Percentiles rank a stretch among this genome's conserved stretches.
Evolutionary conservation across 2,113 vertebrate species (phyloP).

Genomic region (Engystomops pustulosus): DNA sequence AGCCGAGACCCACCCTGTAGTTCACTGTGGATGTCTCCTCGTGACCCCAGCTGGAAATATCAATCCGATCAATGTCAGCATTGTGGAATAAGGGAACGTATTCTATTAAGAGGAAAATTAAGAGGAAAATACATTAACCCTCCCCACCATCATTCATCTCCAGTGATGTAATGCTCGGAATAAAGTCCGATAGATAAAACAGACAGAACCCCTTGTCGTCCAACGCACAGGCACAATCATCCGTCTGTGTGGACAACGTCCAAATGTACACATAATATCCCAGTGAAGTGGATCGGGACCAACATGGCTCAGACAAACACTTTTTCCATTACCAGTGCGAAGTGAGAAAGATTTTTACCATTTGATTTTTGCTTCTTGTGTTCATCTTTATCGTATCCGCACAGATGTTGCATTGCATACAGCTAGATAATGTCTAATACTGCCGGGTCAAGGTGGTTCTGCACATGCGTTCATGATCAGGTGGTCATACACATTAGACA

Average conservation of each 20-base stretch:
- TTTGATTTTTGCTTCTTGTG: too few species aligned
- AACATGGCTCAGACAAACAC: too few species aligned
- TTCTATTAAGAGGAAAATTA: neutral
- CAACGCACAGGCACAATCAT: neutral
- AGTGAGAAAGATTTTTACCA: too few species aligned
- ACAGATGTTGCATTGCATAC: too few species aligned
- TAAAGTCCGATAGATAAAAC: neutral
- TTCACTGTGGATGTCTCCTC: neutral
- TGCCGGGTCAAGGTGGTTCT: too few species aligned
- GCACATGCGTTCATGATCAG: too few species aligned
- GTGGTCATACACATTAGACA: too few species aligned
- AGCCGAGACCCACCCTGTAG: neutral
- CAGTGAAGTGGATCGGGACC: too few species aligned
- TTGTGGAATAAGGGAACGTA: neutral
- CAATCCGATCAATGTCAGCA: slow-evolving; percentile 22
- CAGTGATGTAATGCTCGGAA: neutral
- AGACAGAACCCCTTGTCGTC: neutral
- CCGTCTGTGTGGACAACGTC: neutral
- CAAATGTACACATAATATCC: neutral
- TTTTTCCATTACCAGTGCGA: too few species aligned
- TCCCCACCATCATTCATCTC: neutral
- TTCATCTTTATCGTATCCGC: too few species aligned
- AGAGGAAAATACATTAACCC: neutral
- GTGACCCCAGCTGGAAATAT: slow-evolving; percentile 2
- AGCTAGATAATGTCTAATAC: too few species aligned